Conservation (phyloP, 2,113 vertebrate species). For the Mesitornis unicolor region DNA sequence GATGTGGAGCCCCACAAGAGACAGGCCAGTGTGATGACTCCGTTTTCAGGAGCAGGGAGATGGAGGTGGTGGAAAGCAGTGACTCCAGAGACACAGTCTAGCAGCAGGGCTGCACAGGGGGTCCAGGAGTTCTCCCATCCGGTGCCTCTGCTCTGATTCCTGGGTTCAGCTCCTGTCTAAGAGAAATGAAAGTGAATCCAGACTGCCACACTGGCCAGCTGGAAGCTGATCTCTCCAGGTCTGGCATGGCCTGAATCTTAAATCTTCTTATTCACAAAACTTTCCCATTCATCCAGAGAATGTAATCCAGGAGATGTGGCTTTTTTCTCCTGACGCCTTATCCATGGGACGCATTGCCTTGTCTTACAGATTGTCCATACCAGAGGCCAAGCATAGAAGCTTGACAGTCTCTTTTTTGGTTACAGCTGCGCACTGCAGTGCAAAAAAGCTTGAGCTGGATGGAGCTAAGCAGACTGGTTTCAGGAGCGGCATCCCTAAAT, state of each 20-base stretch:
- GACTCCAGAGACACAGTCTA: not conserved
- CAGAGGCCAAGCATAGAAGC: not conserved
- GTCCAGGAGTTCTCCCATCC: not conserved
- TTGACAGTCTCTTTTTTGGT: not conserved
- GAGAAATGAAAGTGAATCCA: not conserved
- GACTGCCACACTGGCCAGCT: not conserved
- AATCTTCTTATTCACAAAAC: not conserved
- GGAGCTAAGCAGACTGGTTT: not conserved
- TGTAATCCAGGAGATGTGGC: not conserved
- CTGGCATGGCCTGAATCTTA: not conserved
- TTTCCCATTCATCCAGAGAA: not conserved
- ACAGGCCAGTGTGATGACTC: not conserved
- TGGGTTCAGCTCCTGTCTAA: not conserved
- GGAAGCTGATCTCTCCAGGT: not conserved
- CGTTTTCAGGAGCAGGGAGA: not conserved
- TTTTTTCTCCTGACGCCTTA: not conserved
- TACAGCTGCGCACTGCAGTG: not conserved
- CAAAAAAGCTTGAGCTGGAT: not conserved
- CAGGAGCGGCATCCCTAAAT: not conserved
- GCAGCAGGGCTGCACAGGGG: not conserved
- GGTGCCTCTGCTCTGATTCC: not conserved
- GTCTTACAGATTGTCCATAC: not conserved
- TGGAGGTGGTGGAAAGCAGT: not conserved
- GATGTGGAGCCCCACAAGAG: not conserved
- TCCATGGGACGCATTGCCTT: not conserved